These are phyloP conservation scores for Garra rufa DNA, from an alignment of 2,113 vertebrate genomes.

Conservation along the genomic window DNA sequence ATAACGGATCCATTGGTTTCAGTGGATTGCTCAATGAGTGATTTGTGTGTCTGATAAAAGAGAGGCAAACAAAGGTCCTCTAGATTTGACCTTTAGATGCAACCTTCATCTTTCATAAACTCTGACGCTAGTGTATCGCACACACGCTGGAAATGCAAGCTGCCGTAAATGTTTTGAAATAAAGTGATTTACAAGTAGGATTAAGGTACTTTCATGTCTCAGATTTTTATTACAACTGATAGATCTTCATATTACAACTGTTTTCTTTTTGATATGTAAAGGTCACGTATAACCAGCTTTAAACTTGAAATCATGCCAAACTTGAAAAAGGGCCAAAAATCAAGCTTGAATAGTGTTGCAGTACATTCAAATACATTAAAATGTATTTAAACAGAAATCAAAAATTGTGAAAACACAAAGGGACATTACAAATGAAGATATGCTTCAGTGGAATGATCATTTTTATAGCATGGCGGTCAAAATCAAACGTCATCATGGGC, in stretches of 20 bases:
- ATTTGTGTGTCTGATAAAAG: constrained; percentile 26
- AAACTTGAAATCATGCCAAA: background rate
- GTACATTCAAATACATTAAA: background rate
- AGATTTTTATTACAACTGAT: background rate
- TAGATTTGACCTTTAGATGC: constrained; percentile 18
- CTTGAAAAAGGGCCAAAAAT: background rate
- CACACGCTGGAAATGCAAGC: background rate
- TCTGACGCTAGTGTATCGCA: background rate
- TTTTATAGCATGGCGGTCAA: background rate
- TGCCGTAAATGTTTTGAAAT: background rate
- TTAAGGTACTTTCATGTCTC: background rate
- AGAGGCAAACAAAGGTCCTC: background rate
- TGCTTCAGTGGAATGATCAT: background rate
- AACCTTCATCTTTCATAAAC: background rate
- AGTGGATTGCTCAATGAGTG: background rate
- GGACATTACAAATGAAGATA: background rate
- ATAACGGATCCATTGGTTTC: background rate
- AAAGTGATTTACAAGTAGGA: background rate
- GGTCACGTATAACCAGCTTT: background rate
- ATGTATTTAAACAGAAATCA: background rate
- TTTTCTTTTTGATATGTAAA: background rate
- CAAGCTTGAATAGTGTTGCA: background rate
- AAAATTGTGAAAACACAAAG: background rate
- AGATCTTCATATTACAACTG: background rate
- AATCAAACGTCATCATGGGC: background rate